Evolutionary conservation across 2,113 vertebrate species (phyloP).

Genomic region (Mirounga angustirostris): DNA sequence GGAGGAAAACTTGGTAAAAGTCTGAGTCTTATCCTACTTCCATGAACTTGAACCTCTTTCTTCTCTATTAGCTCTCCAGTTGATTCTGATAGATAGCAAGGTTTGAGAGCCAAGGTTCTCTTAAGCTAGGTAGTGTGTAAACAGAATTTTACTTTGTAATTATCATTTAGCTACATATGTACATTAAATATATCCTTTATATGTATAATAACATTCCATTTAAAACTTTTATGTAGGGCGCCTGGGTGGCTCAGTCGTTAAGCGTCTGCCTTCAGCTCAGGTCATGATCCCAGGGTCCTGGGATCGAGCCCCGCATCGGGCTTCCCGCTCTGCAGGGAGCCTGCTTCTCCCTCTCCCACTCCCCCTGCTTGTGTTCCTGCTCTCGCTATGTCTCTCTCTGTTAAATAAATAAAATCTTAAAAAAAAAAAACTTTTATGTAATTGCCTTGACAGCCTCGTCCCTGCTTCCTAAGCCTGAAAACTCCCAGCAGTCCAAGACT

Average conservation of each 20-base stretch:
- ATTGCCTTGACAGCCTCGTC: background rate
- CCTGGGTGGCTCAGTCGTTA: no score
- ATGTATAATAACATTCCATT: background rate
- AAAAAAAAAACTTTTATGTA: background rate
- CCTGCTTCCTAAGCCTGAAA: background rate
- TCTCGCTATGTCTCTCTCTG: no score
- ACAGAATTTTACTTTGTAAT: slow-evolving; percentile 7
- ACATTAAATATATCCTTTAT: background rate
- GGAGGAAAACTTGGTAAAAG: background rate
- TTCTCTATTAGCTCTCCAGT: background rate
- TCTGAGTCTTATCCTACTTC: background rate
- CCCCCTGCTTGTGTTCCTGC: no score
- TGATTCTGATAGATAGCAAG: slow-evolving; percentile 22
- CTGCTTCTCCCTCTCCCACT: no score
- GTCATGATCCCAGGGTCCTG: no score
- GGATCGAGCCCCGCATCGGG: no score
- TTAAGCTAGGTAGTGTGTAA: background rate
- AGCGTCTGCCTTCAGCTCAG: no score
- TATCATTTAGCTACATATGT: background rate
- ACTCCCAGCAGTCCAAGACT: background rate
- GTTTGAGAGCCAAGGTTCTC: background rate
- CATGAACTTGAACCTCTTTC: background rate
- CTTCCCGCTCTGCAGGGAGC: no score
- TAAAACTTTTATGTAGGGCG: background rate
- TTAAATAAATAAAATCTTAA: no score